phyloP scores from a whole-genome alignment of 2,888 invertebrate genomes.

The Perizoma flavofasciatum region DNA sequence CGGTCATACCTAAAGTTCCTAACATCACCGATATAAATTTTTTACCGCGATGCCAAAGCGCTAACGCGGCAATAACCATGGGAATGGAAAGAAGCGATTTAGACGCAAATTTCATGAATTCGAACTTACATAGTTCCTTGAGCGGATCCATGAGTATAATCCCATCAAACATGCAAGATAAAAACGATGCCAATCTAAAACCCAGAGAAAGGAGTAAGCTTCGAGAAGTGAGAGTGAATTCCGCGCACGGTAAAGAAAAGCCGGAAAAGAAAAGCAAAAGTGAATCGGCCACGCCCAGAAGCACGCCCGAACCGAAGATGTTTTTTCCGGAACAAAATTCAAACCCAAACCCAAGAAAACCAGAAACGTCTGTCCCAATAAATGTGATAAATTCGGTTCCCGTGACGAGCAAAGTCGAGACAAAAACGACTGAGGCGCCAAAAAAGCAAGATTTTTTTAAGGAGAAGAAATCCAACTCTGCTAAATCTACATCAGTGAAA shows the following conservation, averaged over 20 bases:
- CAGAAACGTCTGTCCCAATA: constrained; percentile 75
- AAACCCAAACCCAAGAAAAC: constrained; percentile 62
- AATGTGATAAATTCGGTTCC: constrained; percentile 74
- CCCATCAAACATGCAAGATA: constrained; percentile 60
- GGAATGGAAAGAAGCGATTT: constrained; percentile 71
- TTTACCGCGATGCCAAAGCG: constrained; percentile 78
- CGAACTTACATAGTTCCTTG: constrained; percentile 61
- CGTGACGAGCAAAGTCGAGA: constrained; percentile 68
- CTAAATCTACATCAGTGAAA: constrained; percentile 68
- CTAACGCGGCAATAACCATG: constrained; percentile 70
- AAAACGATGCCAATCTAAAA: constrained; percentile 66
- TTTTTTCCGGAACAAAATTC: constrained; percentile 76
- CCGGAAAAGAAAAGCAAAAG: constrained; percentile 70
- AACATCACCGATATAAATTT: constrained; percentile 71
- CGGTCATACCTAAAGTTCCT: constrained; percentile 75
- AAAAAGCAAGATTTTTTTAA: constrained; percentile 82
- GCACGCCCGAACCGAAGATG: constrained; percentile 74
- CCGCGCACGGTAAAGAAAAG: constrained; percentile 79
- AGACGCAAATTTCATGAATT: constrained; percentile 61
- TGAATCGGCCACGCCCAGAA: constrained; percentile 64
- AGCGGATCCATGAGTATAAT: constrained; percentile 66
- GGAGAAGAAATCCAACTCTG: constrained; percentile 73
- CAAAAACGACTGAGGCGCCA: constrained; percentile 68
- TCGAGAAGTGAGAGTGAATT: constrained; percentile 77
- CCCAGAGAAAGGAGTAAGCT: constrained; percentile 77